phyloP scores from a whole-genome alignment of 1,140 invertebrate genomes.

The Lysiphlebus fabarum region DNA sequence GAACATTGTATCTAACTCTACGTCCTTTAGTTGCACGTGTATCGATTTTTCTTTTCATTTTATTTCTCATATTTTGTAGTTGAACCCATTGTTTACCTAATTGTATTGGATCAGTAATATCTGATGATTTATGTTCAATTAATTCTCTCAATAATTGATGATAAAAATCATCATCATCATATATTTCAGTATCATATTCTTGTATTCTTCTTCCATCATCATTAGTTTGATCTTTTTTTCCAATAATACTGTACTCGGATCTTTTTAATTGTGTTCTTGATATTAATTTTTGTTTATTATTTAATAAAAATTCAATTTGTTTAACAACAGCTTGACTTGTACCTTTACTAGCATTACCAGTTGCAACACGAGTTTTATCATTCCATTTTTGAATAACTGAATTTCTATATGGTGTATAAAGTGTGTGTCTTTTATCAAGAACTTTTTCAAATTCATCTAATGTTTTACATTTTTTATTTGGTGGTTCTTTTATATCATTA shows the following conservation, averaged over 20 bases:
- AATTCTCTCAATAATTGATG: slow-evolving; percentile 87
- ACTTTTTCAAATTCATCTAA: slow-evolving; percentile 60
- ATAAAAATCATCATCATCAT: slow-evolving; percentile 97
- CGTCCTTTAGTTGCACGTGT: slow-evolving; percentile 90
- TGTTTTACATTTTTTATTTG: slow-evolving; percentile 57
- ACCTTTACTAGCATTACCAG: slow-evolving; percentile 60
- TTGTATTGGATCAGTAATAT: slow-evolving; percentile 77
- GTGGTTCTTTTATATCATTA: slow-evolving; percentile 41
- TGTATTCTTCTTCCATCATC: slow-evolving; percentile 54
- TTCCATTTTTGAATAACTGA: slow-evolving; percentile 86
- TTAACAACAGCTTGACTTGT: slow-evolving; percentile 75
- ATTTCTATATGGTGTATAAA: slow-evolving; percentile 72
- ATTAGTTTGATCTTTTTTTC: slow-evolving; percentile 48
- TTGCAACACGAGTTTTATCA: slow-evolving; percentile 76
- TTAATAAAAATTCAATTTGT: slow-evolving; percentile 83
- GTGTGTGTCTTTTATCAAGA: slow-evolving; percentile 62
- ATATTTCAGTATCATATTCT: slow-evolving; percentile 81
- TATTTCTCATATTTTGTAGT: slow-evolving; percentile 83
- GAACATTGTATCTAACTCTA: slow-evolving; percentile 84
- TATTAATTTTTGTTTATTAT: slow-evolving; percentile 72
- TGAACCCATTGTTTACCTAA: slow-evolving; percentile 83
- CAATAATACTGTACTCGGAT: slow-evolving; percentile 71
- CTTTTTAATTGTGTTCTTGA: slow-evolving; percentile 79
- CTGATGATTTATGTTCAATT: slow-evolving; percentile 84
- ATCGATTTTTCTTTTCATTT: slow-evolving; percentile 88